Conservation (phyloP, 2,797 vertebrate genomes). For the Toxotes lorentzi region DNA sequence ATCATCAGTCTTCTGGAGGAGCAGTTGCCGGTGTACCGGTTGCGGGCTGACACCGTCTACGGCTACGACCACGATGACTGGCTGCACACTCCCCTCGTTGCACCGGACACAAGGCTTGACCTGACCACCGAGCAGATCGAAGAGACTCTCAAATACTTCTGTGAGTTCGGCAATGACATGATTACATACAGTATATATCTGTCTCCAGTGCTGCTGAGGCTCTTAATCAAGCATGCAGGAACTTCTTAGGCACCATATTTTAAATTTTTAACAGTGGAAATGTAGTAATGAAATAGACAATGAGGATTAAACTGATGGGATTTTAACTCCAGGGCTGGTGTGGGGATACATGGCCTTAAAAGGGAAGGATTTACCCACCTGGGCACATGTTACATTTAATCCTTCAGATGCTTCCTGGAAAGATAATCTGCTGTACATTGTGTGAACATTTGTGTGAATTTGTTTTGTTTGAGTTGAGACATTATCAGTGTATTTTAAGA, state of each 20-base stretch:
- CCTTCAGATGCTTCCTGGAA: not conserved
- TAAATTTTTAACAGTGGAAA: not conserved
- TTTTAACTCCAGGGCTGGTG: not conserved
- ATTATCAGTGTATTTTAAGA: no score
- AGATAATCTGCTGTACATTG: constrained; percentile 1
- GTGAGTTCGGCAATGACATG: constrained; percentile 85
- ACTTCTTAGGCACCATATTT: not conserved
- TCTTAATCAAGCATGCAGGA: not conserved
- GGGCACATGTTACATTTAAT: not conserved
- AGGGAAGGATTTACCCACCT: constrained; percentile 18
- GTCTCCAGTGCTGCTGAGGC: not conserved
- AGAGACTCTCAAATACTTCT: constrained; percentile 98
- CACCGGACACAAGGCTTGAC: constrained; percentile 91
- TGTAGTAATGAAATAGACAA: not conserved
- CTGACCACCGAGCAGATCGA: constrained; percentile 97
- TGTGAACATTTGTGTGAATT: not conserved
- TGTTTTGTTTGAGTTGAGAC: no score
- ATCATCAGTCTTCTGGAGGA: constrained; percentile 99
- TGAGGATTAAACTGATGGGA: not conserved
- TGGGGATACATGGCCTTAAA: not conserved
- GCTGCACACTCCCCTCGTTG: constrained; percentile 96
- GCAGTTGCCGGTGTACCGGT: constrained; percentile 94
- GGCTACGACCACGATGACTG: constrained; percentile 98
- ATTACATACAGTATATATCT: not conserved
- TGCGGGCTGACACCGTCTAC: constrained; percentile 96